A percentile compares a stretch with the other conserved stretches of the same genome.
Evolutionary conservation across 2,113 vertebrate genomes (phyloP).

Genomic region (Cyanoderma ruficeps): DNA sequence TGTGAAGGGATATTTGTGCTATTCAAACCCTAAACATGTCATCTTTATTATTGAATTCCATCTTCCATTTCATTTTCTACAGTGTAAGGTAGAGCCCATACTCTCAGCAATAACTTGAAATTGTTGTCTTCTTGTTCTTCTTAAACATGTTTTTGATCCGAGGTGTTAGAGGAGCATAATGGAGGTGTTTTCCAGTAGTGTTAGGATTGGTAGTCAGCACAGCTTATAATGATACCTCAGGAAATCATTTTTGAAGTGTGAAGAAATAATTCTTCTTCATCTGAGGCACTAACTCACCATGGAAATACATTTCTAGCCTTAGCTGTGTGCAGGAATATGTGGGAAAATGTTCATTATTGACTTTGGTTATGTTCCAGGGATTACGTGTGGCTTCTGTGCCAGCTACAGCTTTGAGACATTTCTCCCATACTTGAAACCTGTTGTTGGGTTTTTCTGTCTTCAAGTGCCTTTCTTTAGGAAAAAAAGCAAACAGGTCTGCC

Average conservation of each 20-base stretch:
- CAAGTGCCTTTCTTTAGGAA: background rate
- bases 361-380: background rate
- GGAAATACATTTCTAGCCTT: background rate
- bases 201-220: background rate
- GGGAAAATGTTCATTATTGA: background rate
- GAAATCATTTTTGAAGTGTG: background rate
- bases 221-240: background rate
- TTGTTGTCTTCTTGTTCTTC: background rate
- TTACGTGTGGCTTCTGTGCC: background rate
- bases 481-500: background rate
- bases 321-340: background rate
- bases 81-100: background rate
- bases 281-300: background rate
- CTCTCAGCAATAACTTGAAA: background rate
- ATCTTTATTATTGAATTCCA: background rate
- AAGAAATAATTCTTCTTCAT: background rate
- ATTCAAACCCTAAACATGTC: background rate
- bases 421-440: background rate
- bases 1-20: background rate
- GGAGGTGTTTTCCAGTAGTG: background rate
- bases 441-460: background rate
- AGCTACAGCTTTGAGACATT: background rate
- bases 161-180: background rate
- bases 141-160: background rate
- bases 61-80: background rate